These are phyloP conservation scores for Zaprionus davidi DNA, from an alignment of 1,140 invertebrate species.

Conservation along the genomic window DNA sequence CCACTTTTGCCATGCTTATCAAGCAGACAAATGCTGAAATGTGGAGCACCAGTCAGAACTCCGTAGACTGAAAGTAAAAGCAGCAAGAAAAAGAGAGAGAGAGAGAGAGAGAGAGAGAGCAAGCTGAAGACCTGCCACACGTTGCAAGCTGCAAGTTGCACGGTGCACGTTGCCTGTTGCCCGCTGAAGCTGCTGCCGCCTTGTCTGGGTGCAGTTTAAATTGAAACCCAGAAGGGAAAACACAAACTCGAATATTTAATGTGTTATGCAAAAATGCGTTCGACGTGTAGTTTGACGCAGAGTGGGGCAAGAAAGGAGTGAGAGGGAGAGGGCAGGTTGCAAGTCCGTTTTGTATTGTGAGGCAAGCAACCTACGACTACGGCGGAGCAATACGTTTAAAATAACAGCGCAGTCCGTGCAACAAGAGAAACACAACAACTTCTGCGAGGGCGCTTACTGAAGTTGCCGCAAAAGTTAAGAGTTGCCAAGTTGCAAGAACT, in stretches of 20 bases:
- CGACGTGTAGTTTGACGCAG: constrained; percentile 32
- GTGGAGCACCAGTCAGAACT: constrained; percentile 49
- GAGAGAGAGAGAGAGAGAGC: neutral
- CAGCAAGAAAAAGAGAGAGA: constrained; percentile 21
- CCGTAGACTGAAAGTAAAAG: constrained; percentile 67
- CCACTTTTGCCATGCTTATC: constrained; percentile 15
- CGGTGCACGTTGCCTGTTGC: constrained; percentile 43
- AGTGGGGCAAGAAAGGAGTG: too few species aligned
- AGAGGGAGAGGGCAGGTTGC: neutral
- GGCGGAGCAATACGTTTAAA: constrained; percentile 73
- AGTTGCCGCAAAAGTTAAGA: constrained; percentile 18
- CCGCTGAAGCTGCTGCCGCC: constrained; percentile 43
- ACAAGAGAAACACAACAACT: constrained; percentile 40
- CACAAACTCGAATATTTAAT: constrained; percentile 81
- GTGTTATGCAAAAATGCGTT: constrained; percentile 79
- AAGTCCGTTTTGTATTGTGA: neutral
- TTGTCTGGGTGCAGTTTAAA: constrained; percentile 69
- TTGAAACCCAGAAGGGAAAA: constrained; percentile 72
- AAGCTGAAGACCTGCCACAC: constrained; percentile 56
- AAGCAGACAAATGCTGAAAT: constrained; percentile 73
- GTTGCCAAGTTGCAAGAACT: neutral
- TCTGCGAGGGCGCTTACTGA: constrained; percentile 20
- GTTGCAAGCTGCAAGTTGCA: neutral
- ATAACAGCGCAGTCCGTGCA: constrained; percentile 68
- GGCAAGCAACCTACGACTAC: constrained; percentile 2